Evolutionary conservation across 2,113 vertebrate species (phyloP), one percentile per base, ranked within the genome.

Genomic region (Oreochromis aureus): DNA sequence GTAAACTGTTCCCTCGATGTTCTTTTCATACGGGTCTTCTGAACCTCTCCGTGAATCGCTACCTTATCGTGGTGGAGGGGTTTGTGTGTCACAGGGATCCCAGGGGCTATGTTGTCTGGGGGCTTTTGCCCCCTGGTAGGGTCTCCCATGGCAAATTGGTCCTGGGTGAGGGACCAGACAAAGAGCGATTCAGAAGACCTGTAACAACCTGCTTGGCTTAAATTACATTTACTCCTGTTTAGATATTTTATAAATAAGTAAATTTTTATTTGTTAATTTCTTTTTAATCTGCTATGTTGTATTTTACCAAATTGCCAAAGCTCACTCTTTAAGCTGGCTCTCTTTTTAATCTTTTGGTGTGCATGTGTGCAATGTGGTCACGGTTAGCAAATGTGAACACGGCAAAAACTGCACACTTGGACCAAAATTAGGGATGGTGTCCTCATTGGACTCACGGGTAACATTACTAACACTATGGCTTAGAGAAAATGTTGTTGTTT

Each of bases 291-390:
- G 16, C 9, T 24, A 15, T 44, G 12, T 46, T 18, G 39, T 27
- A 73, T 22, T 46, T 22, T 24, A 24, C 39, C 22, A 73, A 16
- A 73, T 15, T 46, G 22, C 8, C 39, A 73, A 73, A 46, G 13
- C 30, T 63, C 9, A 19, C 59, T 63, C 9, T 63, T 63, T 63
- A 34, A 63, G 59, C 2, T 34, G 59, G 13, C 7, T 71, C 66
- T 3, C 12, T 44, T 22, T 24, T 44, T 15, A 24, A 44, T 41
- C 7, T 44, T 0, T 44, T 24, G n/a, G 12, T 41, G 19, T 69
- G 5, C 7, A 4, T 22, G 36, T 13, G 6, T 71, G n/a, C 39
- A 41, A 8, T 41, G 36, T 71, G n/a, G 66, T 71, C 66, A 71
- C 1, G 7, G 5, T 71, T 71, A 71, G 11, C 4, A 27, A 46